Evolutionary conservation across 2,888 invertebrate genomes (phyloP).

Genomic region (Furcula furcula): DNA sequence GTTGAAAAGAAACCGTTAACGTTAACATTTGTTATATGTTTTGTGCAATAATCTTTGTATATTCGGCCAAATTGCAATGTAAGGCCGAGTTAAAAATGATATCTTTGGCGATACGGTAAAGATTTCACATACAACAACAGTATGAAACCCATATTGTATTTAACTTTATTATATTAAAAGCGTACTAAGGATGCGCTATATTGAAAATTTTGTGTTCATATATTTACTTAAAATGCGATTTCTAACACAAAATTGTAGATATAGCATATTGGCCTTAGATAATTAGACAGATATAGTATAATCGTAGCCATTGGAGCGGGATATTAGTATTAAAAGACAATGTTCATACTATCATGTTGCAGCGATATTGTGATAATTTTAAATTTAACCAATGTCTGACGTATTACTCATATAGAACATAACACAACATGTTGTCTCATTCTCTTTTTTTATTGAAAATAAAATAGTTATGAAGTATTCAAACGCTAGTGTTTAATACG

Average conservation of each 20-base stretch:
- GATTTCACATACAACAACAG: conserved; percentile 23
- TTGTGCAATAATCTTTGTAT: too few relatives aligned
- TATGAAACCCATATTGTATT: conserved; percentile 23
- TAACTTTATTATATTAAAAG: conserved; percentile 34
- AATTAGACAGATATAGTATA: conserved; percentile 63
- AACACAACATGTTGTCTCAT: conserved; percentile 21
- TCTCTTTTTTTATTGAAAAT: conserved; percentile 33
- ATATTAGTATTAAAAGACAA: conserved; percentile 70
- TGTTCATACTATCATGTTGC: conserved; percentile 25
- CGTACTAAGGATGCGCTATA: conserved; percentile 62
- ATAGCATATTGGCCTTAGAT: conserved; percentile 75
- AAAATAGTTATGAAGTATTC: conserved; percentile 19
- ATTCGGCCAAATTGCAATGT: not conserved
- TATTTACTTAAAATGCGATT: conserved; percentile 31
- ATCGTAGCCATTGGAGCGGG: conserved; percentile 62
- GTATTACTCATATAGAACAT: conserved; percentile 43
- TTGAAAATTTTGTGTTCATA: conserved; percentile 68
- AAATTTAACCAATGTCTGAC: conserved; percentile 38
- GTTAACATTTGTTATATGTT: too few relatives aligned
- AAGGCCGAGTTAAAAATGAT: not conserved
- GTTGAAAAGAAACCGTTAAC: too few relatives aligned
- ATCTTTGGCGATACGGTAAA: too few relatives aligned
- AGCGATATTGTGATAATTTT: conserved; percentile 55
- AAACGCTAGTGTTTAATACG: conserved; percentile 30
- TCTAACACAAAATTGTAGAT: conserved; percentile 76